Evolutionary conservation across 2,113 vertebrate genomes (phyloP).

Genomic region (Nesoenas mayeri): DNA sequence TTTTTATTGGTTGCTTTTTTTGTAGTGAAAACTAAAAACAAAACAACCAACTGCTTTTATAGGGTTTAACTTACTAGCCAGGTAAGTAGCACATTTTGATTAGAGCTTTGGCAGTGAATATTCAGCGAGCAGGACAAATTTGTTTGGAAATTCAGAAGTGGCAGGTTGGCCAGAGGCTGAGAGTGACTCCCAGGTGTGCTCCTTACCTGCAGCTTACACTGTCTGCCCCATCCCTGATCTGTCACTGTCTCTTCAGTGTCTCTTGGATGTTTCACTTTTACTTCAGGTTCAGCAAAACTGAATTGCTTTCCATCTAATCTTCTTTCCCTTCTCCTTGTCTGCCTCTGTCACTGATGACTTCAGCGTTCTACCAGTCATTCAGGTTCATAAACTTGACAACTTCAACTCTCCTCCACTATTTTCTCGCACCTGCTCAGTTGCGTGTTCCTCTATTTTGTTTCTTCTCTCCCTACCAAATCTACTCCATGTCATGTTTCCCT

Average conservation of each 20-base stretch:
- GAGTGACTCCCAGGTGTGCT: not conserved
- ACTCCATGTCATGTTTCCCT: not conserved
- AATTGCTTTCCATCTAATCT: not conserved
- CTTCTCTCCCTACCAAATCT: not conserved
- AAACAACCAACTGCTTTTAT: accelerated
- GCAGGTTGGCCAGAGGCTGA: not conserved
- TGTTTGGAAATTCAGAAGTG: not conserved
- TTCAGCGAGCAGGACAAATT: not conserved
- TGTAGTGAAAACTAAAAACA: not conserved
- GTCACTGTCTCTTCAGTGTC: not conserved
- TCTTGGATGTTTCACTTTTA: not conserved
- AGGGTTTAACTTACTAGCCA: not conserved
- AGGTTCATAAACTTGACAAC: not conserved
- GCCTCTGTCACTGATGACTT: not conserved
- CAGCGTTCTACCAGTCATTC: not conserved
- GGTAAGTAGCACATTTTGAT: not conserved
- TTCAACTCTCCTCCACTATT: not conserved
- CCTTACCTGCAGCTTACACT: not conserved
- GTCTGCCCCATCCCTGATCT: not conserved
- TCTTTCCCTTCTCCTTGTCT: not conserved
- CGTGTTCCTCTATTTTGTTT: not conserved
- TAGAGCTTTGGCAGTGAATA: not conserved
- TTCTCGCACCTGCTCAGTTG: not conserved
- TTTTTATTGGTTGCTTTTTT: not conserved
- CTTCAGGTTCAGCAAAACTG: not conserved